Evolutionary conservation across 2,797 vertebrate genomes (phyloP).

Genomic region (Micrastur ruficollis): DNA sequence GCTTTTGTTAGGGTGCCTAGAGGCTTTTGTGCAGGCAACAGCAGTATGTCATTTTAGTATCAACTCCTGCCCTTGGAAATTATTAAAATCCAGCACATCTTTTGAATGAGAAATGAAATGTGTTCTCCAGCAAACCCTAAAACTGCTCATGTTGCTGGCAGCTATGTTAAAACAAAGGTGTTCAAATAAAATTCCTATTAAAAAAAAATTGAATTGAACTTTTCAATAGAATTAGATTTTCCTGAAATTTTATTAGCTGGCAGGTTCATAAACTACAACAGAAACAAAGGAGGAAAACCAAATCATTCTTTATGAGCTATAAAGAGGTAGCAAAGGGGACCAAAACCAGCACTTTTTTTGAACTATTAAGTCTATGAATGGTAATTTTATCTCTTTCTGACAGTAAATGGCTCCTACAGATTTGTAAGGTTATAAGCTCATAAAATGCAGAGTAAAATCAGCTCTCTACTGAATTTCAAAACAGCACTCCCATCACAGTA

Average conservation of each 20-base stretch:
- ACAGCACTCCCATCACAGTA: background rate
- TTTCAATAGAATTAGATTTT: slow-evolving; percentile 46
- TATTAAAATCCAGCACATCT: slow-evolving; percentile 22
- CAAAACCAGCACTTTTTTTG: background rate
- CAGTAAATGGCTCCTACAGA: background rate
- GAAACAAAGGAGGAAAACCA: slow-evolving; percentile 2
- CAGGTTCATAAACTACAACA: slow-evolving; percentile 41
- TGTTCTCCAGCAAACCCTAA: background rate
- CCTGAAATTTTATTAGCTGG: slow-evolving; percentile 37
- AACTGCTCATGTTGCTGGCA: background rate
- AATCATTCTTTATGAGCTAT: background rate
- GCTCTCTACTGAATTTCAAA: background rate
- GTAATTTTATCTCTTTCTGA: slow-evolving; percentile 7
- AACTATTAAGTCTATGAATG: background rate
- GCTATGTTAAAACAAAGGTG: background rate
- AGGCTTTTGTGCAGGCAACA: background rate
- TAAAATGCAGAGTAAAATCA: background rate
- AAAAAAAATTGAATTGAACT: slow-evolving; percentile 33
- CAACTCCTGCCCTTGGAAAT: slow-evolving; percentile 27
- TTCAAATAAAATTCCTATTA: slow-evolving; percentile 30
- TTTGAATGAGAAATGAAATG: slow-evolving; percentile 19
- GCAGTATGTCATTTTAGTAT: background rate
- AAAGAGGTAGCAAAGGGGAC: background rate
- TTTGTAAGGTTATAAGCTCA: background rate
- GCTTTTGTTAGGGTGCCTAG: background rate